These are phyloP conservation scores for Rhombomys opimus DNA, from an alignment of 2,113 vertebrate genomes.

Conservation along the genomic window DNA sequence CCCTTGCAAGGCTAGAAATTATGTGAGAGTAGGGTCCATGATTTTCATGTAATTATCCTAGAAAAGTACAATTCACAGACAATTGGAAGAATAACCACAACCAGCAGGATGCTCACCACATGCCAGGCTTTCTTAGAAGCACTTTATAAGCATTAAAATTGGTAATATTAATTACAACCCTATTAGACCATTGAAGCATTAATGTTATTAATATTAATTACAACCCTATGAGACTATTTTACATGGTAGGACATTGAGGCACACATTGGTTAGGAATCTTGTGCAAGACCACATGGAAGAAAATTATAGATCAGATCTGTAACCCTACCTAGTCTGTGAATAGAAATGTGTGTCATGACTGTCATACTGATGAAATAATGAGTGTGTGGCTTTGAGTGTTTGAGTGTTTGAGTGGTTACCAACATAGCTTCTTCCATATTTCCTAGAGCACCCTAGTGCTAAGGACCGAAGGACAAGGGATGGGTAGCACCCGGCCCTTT, in stretches of 20 bases:
- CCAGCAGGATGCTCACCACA: not conserved
- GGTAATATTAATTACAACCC: not conserved
- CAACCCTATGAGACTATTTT: not conserved
- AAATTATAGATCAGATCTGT: not conserved
- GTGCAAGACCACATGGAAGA: not conserved
- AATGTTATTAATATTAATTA: not conserved
- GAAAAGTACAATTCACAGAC: not conserved
- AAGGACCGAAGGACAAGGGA: not conserved
- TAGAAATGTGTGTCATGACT: not conserved
- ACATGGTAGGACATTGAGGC: not conserved
- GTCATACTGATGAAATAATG: not conserved
- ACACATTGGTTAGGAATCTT: not conserved
- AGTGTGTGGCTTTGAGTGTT: not conserved
- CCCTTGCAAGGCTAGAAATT: not conserved
- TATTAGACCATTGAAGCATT: not conserved
- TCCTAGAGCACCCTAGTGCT: not conserved
- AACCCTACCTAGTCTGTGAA: not conserved
- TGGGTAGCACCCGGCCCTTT: fast-evolving
- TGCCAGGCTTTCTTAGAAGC: not conserved
- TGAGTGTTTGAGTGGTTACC: not conserved
- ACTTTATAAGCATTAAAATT: not conserved
- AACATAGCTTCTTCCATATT: not conserved
- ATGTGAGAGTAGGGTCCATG: not conserved
- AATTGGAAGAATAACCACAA: not conserved
- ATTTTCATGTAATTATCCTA: not conserved